Evolutionary conservation across 2,797 vertebrate species (phyloP), one percentile per base, ranked within the genome.

Genomic region (Ceryle rudis): DNA sequence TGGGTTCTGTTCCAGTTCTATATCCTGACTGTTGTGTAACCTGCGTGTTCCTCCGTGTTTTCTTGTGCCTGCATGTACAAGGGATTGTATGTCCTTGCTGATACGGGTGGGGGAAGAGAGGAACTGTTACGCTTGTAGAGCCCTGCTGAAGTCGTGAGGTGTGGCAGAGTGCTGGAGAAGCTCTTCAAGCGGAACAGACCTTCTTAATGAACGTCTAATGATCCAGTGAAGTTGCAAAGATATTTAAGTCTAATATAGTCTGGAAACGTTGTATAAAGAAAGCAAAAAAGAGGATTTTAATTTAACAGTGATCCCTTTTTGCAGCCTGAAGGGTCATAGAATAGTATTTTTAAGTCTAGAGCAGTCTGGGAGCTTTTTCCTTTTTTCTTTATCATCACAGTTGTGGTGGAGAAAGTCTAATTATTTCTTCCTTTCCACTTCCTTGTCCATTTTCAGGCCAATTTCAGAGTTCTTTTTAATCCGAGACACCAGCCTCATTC

Each of bases 391-490:
- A 22, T 33, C 25, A 55, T 89, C 15, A 73, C 17, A 84, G 49
- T 22, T 55, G 4, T 15, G 33, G 4, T 73, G 23, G 28, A 69
- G 29, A 10, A 79, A 35, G 16, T 61, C 55, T 86, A n/a, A 86
- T 79, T 69, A 42, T 69, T 81, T 94, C 13, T 7, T 20, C 21
- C 22, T 74, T 73, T 78, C 21, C 4, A 16, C 13, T 46, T 16
- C 60, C 19, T 58, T 74, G 91, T 69, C 81, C 9, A 19, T 75
- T 88, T 58, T 29, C 85, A 99, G 99, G 99, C 99, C 99, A 64
- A 97, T 99, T 96, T 99, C 99, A 47, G 99, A 99, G 98, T 99
- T 99, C 98, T 99, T 99, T 98, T 98, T 99, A 97, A 99, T 99
- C 96, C 98, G 99, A 97, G 99, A 99, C 97, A 99, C 99, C 41